These are phyloP conservation scores for Dinoponera quadriceps DNA, from an alignment of 1,140 invertebrate species.

Conservation along the genomic window DNA sequence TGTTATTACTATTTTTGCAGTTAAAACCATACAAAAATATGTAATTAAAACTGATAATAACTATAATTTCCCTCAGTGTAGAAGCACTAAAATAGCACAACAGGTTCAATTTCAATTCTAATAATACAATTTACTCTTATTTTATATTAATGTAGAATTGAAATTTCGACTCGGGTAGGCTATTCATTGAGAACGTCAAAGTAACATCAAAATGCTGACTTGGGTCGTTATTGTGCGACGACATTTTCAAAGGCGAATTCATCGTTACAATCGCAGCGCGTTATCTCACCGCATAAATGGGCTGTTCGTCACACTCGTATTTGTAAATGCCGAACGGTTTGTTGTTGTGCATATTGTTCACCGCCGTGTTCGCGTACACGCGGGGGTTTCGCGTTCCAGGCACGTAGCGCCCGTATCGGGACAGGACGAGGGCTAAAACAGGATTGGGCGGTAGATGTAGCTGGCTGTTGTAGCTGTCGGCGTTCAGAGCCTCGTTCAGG, in stretches of 20 bases:
- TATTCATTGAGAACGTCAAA: too few species aligned
- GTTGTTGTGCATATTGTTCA: constrained; percentile 89
- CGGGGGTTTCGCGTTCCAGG: constrained; percentile 82
- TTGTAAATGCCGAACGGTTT: constrained; percentile 88
- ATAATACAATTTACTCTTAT: too few species aligned
- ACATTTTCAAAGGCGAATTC: neutral
- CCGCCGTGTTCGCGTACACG: constrained; percentile 87
- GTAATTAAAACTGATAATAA: too few species aligned
- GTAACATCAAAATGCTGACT: too few species aligned
- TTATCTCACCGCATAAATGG: constrained; percentile 51
- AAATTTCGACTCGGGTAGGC: too few species aligned
- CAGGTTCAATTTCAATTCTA: too few species aligned
- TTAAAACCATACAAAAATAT: too few species aligned
- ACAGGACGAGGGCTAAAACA: constrained; percentile 86
- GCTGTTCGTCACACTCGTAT: constrained; percentile 65
- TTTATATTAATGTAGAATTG: too few species aligned
- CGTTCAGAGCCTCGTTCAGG: constrained; percentile 65
- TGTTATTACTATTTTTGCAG: too few species aligned
- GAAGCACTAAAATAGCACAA: too few species aligned
- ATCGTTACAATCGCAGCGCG: neutral
- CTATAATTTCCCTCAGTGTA: too few species aligned
- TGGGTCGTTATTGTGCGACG: too few species aligned
- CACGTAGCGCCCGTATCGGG: constrained; percentile 88
- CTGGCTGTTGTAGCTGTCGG: constrained; percentile 84
- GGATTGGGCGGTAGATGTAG: constrained; percentile 87